Conservation (phyloP, 1,140 invertebrate species). For the Leptestheria dahalacensis region DNA sequence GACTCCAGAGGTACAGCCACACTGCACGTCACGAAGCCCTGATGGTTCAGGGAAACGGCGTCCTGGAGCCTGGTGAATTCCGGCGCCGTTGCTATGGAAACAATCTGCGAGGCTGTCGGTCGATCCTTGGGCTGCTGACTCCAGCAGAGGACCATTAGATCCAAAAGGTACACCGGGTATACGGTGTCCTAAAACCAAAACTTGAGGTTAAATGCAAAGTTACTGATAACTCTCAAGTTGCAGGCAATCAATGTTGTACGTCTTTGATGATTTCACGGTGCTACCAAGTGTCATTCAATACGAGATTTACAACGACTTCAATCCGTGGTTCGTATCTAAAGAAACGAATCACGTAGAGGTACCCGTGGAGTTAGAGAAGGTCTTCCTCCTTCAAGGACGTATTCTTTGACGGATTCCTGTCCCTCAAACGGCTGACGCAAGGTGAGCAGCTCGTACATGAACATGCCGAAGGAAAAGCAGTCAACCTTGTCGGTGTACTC, state of each 20-base stretch:
- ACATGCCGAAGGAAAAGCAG: slow-evolving; percentile 98
- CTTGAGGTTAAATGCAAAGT: too few relatives aligned
- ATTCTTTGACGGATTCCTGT: slow-evolving; percentile 89
- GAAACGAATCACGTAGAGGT: slow-evolving; percentile 21
- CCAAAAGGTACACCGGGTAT: slow-evolving; percentile 79
- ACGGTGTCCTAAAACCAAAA: slow-evolving; percentile 55
- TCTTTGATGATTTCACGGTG: too few relatives aligned
- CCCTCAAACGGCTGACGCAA: slow-evolving; percentile 87
- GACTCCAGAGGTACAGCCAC: not conserved
- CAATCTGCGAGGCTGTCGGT: slow-evolving; percentile 83
- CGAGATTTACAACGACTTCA: too few relatives aligned
- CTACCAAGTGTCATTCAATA: too few relatives aligned
- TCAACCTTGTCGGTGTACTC: slow-evolving; percentile 98
- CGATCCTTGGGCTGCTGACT: slow-evolving; percentile 67
- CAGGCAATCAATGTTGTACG: too few relatives aligned
- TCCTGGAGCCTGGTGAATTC: slow-evolving; percentile 82
- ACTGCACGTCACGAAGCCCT: not conserved
- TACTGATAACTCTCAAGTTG: too few relatives aligned
- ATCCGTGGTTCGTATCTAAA: too few relatives aligned
- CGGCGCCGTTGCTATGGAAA: slow-evolving; percentile 75
- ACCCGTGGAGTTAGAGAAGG: slow-evolving; percentile 70
- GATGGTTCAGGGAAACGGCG: slow-evolving; percentile 38
- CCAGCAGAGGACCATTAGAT: slow-evolving; percentile 94
- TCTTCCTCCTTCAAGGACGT: slow-evolving; percentile 81
- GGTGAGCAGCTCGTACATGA: slow-evolving; percentile 89